Percentiles rank a stretch among this genome's conserved stretches.
These are phyloP conservation scores for Esox lucius DNA, from an alignment of 2,797 vertebrate species.

Conservation along the genomic window DNA sequence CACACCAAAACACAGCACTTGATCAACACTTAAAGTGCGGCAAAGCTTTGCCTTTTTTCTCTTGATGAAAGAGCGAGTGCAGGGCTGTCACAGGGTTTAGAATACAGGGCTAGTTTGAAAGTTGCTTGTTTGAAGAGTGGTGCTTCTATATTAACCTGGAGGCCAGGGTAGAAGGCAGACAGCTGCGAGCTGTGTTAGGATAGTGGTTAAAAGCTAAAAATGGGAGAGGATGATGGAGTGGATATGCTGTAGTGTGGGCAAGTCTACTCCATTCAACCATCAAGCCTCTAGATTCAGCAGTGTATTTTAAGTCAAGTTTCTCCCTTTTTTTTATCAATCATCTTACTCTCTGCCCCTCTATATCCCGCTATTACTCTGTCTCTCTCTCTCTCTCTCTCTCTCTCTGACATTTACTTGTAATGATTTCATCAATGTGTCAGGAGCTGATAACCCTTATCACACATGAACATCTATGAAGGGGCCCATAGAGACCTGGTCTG, in stretches of 20 bases:
- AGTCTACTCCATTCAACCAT: not conserved
- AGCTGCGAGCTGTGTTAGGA: not conserved
- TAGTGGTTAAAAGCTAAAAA: not conserved
- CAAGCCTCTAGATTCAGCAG: not conserved
- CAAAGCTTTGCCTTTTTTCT: not conserved
- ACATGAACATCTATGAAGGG: not conserved
- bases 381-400: not conserved
- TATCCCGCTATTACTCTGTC: not conserved
- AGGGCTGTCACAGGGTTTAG: not conserved
- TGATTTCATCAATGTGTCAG: constrained; percentile 4
- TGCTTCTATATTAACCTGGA: not conserved
- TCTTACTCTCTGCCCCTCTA: not conserved
- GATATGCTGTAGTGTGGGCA: not conserved
- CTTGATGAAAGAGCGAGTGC: not conserved
- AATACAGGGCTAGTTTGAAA: not conserved
- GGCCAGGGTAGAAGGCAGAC: not conserved
- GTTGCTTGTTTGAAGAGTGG: not conserved
- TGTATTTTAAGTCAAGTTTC: not conserved
- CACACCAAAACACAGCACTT: not conserved
- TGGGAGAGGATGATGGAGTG: not conserved
- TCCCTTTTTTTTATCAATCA: not conserved
- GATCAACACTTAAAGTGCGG: not conserved
- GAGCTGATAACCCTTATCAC: not conserved
- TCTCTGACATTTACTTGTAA: constrained; percentile 13
- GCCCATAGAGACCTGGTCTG: not conserved